These are phyloP conservation scores for Melanotaenia maccullochi DNA, from an alignment of 2,797 vertebrate species.

Conservation along the genomic window DNA sequence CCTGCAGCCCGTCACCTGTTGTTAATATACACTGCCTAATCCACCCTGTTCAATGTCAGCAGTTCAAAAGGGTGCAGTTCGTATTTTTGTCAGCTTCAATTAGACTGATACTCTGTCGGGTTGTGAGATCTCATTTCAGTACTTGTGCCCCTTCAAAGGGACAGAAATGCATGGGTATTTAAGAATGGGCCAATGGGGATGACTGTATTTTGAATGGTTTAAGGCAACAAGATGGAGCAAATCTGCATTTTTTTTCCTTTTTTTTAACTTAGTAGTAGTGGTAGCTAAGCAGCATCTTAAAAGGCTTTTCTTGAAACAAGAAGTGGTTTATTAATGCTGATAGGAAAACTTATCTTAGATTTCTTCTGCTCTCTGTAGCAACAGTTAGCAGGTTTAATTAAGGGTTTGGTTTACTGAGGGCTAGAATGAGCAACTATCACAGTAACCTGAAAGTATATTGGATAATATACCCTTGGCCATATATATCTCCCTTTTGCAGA, in stretches of 20 bases:
- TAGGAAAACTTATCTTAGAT: not conserved
- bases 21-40: slow-evolving; percentile 91
- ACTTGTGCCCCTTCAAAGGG: slow-evolving; percentile 67
- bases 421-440: not conserved
- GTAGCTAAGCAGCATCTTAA: slow-evolving; percentile 8
- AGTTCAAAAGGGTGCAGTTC: slow-evolving; percentile 90
- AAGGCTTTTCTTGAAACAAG: slow-evolving; percentile 15
- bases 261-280: slow-evolving; percentile 16
- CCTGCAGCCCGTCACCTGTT: slow-evolving; percentile 87
- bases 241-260: slow-evolving; percentile 21
- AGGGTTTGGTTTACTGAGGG: slow-evolving; percentile 8
- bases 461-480: not conserved
- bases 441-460: not conserved
- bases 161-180: slow-evolving; percentile 56
- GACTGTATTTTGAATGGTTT: slow-evolving; percentile 42
- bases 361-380: slow-evolving; percentile 4
- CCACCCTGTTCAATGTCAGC: slow-evolving; percentile 91
- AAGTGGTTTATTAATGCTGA: slow-evolving; percentile 12
- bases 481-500: not conserved
- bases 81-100: slow-evolving; percentile 94
- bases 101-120: slow-evolving; percentile 87
- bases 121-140: slow-evolving; percentile 89
- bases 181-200: slow-evolving; percentile 46
- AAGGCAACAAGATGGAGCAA: slow-evolving; percentile 22
- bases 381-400: not conserved